Evolutionary conservation across 2,797 vertebrate genomes (phyloP).

Genomic region (Alcedo quadribrachys): DNA sequence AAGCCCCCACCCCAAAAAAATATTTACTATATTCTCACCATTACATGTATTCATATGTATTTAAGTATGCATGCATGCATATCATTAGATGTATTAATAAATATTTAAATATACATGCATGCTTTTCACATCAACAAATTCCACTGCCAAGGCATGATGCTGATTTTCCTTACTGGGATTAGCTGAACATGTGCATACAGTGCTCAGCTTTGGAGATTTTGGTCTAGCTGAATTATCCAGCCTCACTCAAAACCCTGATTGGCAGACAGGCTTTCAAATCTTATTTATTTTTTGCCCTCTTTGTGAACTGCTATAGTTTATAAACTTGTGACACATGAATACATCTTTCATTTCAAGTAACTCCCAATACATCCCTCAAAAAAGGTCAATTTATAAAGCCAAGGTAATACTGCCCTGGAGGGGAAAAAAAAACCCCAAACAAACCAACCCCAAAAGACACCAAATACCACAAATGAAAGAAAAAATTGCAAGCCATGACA

Average conservation of each 20-base stretch:
- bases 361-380: background rate
- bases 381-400: background rate
- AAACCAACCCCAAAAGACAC: too few species aligned
- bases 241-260: background rate
- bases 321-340: background rate
- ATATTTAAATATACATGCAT: background rate
- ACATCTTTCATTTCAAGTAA: background rate
- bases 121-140: background rate
- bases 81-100: background rate
- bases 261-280: background rate
- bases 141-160: background rate
- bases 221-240: background rate
- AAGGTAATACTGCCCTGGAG: background rate
- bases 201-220: background rate
- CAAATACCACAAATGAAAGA: background rate
- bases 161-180: background rate
- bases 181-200: background rate
- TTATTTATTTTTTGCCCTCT: background rate
- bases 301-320: background rate
- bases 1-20: background rate
- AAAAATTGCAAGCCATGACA: background rate
- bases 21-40: background rate
- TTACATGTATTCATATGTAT: background rate
- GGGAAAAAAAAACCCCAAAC: too few species aligned
- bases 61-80: background rate